Conservation (phyloP, 2,113 vertebrate species). For the Coturnix japonica region DNA sequence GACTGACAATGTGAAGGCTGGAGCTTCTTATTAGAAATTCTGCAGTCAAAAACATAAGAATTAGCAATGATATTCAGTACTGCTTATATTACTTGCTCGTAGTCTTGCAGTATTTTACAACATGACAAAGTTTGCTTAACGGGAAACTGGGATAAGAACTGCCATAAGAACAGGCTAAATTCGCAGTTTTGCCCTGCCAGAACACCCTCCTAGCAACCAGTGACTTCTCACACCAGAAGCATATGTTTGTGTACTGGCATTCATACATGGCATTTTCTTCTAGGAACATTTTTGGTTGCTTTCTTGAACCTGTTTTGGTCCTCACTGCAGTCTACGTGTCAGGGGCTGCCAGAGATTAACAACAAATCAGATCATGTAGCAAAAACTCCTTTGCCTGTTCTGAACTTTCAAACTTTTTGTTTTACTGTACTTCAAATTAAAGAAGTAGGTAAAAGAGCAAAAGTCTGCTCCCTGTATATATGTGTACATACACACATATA, state of each 20-base stretch:
- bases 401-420: conserved; percentile 2
- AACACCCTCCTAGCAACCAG: background rate
- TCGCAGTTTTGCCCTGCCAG: background rate
- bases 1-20: background rate
- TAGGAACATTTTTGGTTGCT: background rate
- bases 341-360: background rate
- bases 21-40: background rate
- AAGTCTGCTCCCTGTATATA: no score
- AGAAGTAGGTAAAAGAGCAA: no score
- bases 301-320: background rate
- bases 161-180: background rate
- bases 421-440: background rate
- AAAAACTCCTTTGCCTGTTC: background rate
- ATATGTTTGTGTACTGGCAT: background rate
- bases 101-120: background rate
- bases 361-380: background rate
- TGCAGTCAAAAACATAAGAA: background rate
- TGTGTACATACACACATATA: no score
- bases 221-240: background rate
- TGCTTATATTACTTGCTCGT: background rate
- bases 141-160: background rate
- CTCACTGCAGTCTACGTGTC: accelerated
- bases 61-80: background rate
- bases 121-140: background rate
- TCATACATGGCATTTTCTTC: background rate